Evolutionary conservation across 2,888 invertebrate species (phyloP), one percentile per base, ranked within the genome.

Genomic region (Drosophila mimica): DNA sequence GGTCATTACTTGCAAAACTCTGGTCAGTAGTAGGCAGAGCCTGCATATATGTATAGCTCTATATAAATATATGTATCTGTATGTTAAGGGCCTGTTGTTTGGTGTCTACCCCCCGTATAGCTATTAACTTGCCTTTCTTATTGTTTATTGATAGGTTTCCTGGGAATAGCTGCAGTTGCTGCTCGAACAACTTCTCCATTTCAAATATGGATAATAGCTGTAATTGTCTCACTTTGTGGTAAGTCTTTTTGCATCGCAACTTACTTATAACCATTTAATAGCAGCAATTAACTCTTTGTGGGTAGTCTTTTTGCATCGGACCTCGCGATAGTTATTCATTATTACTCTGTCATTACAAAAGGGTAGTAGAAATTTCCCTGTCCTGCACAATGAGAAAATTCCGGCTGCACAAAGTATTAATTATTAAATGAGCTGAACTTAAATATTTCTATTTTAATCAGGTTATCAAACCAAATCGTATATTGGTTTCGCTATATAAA

Each of bases 1-100:
- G 80, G 67, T 74, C 76, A 82, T 81, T 81, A 81, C 67, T 73
- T 71, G 68, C 72, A 53, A 40, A 17, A 66, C 56, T 46, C 48
- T 60, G 52, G 34, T 13, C 61, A 51, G 61, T 4, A 30, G 11
- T 43, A 33, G 43, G 15, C 38, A 49, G 15, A n/a, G 31, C 49
- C 36, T n/a, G 17, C 20, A 51, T 25, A 43, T 57, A 49, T 4
- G 8, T 15, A 46, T 20, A 46, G 20, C 3, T 20, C 6, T 4
- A 3, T 13, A n/a, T 43, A 43, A 17, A n/a, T n/a, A 3, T 7
- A 4, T 54, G 6, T 40, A 20, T 36, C 13, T 43, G 8, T 73
- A 11, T 61, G 3, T 70, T 15, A 9, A 28, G 38, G 69, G 56
- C 43, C 40, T n/a, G 36, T 38, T 28, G 11, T 8, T 46, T 15